Base-by-base conservation (phyloP, 1,140 invertebrate genomes). In the Sitophilus oryzae region DNA sequence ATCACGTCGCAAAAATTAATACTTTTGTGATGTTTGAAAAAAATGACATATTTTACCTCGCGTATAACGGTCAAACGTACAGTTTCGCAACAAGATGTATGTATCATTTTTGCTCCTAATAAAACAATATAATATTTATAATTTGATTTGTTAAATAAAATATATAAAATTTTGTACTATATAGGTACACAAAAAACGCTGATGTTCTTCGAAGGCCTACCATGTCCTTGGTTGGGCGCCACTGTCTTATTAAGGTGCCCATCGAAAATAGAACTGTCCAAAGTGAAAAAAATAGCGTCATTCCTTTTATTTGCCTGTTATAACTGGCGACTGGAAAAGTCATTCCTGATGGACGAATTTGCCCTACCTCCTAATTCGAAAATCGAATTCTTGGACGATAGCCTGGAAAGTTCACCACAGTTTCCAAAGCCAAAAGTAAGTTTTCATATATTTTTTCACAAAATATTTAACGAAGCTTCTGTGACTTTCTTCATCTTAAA, bases 191-290 rank as follows among this genome's bases (percentile, higher is more conserved):
- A 73, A 2, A 97, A 96, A 78, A 93, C 89, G 0, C 70, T 97
- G 1, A 92, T 97, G 89, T 90, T 91, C 59, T 88, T 98, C 62
- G 94, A 97, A 73, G 91, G 93, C 1, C 91, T 93, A 66, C 82
- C 85, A 0, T 79, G 80, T 67, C 82, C 87, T 1, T 82, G 91
- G 61, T 76, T 95, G 0, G 93, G 93, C 0, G 93, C 90, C 64
- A 94, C 93, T 0, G 85, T 98, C 22, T 68, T 96, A 5, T 69
- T 99, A 0, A 80, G 92, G 23, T 95, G 95, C 0, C 86, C 80
- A 2, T 78, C 81, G 0, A 72, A 82, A 43, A 67, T 74, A 6
- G 94, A 98, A 71, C 74, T 98, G 5, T 79, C 81, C 9, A 80
- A 82, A 67, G 81, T 96, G 0, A 97, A 97, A 70, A 74, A 79